Conservation (phyloP, 2,797 vertebrate genomes). For the Cyclopterus lumpus region DNA sequence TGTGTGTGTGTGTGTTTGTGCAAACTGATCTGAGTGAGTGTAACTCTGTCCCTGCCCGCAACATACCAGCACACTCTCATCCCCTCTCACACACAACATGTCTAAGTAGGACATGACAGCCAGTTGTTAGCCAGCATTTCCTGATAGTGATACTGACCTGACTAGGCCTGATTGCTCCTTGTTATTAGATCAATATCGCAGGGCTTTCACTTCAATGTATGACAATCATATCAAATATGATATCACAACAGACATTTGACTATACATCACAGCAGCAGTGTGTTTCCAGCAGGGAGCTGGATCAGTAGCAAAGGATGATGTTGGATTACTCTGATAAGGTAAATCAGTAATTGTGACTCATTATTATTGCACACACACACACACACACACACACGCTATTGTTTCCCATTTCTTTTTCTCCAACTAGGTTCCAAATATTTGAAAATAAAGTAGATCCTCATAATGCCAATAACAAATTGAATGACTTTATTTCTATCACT, state of each 20-base stretch:
- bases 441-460: background rate
- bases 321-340: background rate
- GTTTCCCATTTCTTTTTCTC: background rate
- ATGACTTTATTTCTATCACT: background rate
- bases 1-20: too few species aligned
- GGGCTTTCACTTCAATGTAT: constrained; percentile 10
- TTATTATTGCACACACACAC: background rate
- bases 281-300: constrained; percentile 3
- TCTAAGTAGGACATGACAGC: constrained; percentile 69
- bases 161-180: constrained; percentile 35
- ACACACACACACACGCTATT: background rate
- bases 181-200: constrained; percentile 51
- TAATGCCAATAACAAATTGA: background rate
- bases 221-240: constrained; percentile 21
- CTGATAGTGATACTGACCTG: constrained; percentile 54
- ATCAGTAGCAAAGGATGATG: constrained; percentile 1
- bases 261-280: constrained; percentile 1
- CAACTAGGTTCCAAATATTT: background rate
- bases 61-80: constrained; percentile 48
- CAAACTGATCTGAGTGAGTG: constrained; percentile 70
- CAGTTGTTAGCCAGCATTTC: constrained; percentile 49
- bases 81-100: constrained; percentile 44
- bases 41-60: constrained; percentile 72
- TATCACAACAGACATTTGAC: constrained; percentile 17
- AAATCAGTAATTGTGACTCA: background rate